These are phyloP conservation scores for Acromyrmex echinatior DNA, from an alignment of 1,140 invertebrate species.

Conservation along the genomic window DNA sequence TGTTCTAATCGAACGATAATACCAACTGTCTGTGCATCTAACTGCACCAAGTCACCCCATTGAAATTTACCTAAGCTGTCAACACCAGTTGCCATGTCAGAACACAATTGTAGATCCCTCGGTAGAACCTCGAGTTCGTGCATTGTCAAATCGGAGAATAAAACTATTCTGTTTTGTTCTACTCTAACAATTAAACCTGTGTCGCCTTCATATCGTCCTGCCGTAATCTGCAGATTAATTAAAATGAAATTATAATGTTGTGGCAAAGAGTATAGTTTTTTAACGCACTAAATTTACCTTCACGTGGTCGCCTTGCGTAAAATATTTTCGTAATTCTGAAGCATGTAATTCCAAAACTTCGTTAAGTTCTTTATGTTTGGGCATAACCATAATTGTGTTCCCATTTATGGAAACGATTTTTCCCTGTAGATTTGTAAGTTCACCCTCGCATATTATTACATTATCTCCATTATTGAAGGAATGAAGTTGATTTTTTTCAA, in stretches of 20 bases:
- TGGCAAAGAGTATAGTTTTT: background rate
- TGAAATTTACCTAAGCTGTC: slow-evolving; percentile 99
- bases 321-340: slow-evolving; percentile 96
- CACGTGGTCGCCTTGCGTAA: slow-evolving; percentile 98
- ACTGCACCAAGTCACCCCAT: slow-evolving; percentile 98
- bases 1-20: slow-evolving; percentile 98
- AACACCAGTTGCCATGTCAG: slow-evolving; percentile 99
- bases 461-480: slow-evolving; percentile 97
- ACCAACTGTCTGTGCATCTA: slow-evolving; percentile 98
- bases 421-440: slow-evolving; percentile 97
- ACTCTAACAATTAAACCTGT: slow-evolving; percentile 98
- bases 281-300: slow-evolving; percentile 91
- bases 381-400: slow-evolving; percentile 98
- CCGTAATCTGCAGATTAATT: slow-evolving; percentile 73
- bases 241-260: background rate
- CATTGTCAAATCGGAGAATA: slow-evolving; percentile 99
- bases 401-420: slow-evolving; percentile 98
- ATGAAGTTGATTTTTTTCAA: slow-evolving; percentile 91
- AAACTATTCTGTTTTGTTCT: slow-evolving; percentile 95
- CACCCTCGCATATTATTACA: slow-evolving; percentile 98
- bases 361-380: slow-evolving; percentile 98
- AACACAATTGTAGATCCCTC: slow-evolving; percentile 96
- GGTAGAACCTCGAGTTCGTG: slow-evolving; percentile 97
- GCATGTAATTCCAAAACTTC: slow-evolving; percentile 96
- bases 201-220: slow-evolving; percentile 97